Conservation (phyloP, 2,888 invertebrate genomes). For the Synanthedon formicaeformis region DNA sequence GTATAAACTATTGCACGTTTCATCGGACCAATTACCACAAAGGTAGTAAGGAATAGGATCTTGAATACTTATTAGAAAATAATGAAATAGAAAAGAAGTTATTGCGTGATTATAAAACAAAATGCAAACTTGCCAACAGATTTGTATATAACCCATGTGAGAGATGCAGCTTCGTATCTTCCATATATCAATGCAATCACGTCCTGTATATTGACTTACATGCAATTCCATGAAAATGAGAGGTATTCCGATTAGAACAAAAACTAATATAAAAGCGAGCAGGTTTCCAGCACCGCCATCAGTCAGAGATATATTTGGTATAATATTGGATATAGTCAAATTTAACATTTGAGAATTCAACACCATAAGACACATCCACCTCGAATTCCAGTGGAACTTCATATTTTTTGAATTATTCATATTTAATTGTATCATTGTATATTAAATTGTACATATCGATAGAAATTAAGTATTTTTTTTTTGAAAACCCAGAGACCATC, state of each 20-base stretch:
- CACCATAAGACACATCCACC: slow-evolving; percentile 21
- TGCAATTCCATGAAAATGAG: slow-evolving; percentile 50
- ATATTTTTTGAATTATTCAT: too few relatives aligned
- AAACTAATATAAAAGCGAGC: slow-evolving; percentile 19
- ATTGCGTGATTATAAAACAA: slow-evolving; percentile 30
- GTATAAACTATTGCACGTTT: slow-evolving; percentile 29
- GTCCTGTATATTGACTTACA: slow-evolving; percentile 47
- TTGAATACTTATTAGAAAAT: slow-evolving; percentile 51
- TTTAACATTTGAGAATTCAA: slow-evolving; percentile 33
- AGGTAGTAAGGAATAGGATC: slow-evolving; percentile 39
- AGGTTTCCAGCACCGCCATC: slow-evolving; percentile 33
- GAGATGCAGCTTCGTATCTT: slow-evolving; percentile 36
- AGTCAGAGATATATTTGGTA: slow-evolving; percentile 24
- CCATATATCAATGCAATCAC: slow-evolving; percentile 50
- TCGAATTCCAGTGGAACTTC: slow-evolving; percentile 13
- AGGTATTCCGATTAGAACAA: slow-evolving; percentile 39
- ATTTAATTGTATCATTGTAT: too few relatives aligned
- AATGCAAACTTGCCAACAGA: slow-evolving; percentile 32
- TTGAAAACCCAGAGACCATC: too few relatives aligned
- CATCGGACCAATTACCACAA: slow-evolving; percentile 38
- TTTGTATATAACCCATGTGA: slow-evolving; percentile 39
- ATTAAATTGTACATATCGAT: too few relatives aligned
- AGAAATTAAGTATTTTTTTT: too few relatives aligned
- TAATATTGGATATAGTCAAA: slow-evolving; percentile 18
- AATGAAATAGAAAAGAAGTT: slow-evolving; percentile 39